Conservation (phyloP, 2,113 vertebrate species). For the Myocastor coypus region DNA sequence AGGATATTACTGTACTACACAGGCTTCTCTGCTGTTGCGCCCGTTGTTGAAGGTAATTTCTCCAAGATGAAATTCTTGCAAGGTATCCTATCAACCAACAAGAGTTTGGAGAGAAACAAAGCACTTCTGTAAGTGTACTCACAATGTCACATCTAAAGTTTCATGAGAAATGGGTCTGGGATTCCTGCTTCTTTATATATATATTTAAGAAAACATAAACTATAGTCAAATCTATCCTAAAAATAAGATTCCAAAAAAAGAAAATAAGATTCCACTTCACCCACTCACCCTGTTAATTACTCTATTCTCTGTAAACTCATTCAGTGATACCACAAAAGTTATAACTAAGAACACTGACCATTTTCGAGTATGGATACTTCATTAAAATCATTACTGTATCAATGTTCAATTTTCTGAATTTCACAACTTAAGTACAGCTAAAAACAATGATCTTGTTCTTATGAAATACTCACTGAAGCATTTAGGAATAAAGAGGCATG, state of each 20-base stretch:
- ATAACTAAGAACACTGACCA: background rate
- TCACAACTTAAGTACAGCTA: background rate
- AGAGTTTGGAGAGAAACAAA: background rate
- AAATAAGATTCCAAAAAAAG: background rate
- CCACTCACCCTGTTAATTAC: background rate
- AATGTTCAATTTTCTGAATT: background rate
- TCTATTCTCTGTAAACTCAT: background rate
- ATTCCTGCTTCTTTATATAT: background rate
- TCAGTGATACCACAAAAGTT: background rate
- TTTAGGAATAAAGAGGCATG: background rate
- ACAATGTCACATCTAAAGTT: background rate
- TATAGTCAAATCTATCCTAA: background rate
- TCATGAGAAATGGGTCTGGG: background rate
- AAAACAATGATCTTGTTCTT: slow-evolving; percentile 6
- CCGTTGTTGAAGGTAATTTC: background rate
- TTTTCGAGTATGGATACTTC: background rate
- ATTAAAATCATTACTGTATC: slow-evolving; percentile 2
- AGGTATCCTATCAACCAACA: background rate
- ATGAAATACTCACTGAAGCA: background rate
- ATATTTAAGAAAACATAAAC: slow-evolving; percentile 18
- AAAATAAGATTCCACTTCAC: background rate
- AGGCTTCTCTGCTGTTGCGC: background rate
- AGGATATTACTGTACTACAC: background rate
- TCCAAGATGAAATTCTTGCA: slow-evolving; percentile 23
- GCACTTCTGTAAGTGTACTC: background rate